phyloP scores from a whole-genome alignment of 2,113 vertebrate species.

The Pipa parva region DNA sequence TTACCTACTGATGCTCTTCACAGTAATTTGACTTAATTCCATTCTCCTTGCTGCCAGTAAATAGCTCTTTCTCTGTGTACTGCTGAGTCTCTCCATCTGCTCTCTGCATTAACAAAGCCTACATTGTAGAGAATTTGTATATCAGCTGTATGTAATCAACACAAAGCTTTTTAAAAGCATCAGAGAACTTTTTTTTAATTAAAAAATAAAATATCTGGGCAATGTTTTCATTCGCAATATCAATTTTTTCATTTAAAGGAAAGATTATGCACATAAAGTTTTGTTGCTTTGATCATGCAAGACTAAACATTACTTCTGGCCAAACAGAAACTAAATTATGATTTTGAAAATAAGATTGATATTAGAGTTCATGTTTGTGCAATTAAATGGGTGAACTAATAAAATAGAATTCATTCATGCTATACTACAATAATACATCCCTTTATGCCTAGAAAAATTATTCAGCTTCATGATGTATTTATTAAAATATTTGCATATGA shows the following conservation, averaged over 20 bases:
- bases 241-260: constrained; percentile 8
- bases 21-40: constrained; percentile 40
- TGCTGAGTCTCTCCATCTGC: constrained; percentile 38
- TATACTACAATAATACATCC: too few relatives aligned
- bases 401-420: not conserved
- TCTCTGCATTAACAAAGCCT: constrained; percentile 45
- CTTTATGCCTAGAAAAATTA: too few relatives aligned
- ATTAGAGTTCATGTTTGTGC: not conserved
- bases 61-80: constrained; percentile 35
- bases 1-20: constrained; percentile 40
- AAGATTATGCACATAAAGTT: not conserved
- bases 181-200: constrained; percentile 36
- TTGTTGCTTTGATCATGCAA: not conserved
- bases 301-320: not conserved
- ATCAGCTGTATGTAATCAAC: constrained; percentile 21
- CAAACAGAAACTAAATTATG: not conserved
- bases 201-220: constrained; percentile 20
- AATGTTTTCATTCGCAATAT: constrained; percentile 15
- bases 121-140: constrained; percentile 34
- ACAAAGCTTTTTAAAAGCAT: constrained; percentile 18
- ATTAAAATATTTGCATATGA: too few relatives aligned
- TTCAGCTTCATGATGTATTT: too few relatives aligned
- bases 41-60: constrained; percentile 24
- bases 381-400: not conserved
- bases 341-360: too few relatives aligned